phyloP scores from a whole-genome alignment of 2,797 vertebrate species.

The Chrosomus eos region DNA sequence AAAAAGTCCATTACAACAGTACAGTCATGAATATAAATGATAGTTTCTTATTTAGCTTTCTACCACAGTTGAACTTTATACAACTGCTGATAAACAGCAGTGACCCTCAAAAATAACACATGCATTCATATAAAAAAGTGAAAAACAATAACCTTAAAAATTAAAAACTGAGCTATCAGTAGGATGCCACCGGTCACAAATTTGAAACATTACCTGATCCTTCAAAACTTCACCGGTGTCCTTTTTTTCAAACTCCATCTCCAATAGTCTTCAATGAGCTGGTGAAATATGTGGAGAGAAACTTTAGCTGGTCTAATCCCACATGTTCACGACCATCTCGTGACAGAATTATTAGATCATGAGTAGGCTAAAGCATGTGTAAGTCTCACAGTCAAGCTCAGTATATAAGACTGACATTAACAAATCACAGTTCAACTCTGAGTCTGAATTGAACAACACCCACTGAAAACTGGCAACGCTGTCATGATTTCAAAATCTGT shows the following conservation, averaged over 20 bases:
- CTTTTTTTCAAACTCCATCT: slow-evolving; percentile 19
- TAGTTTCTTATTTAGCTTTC: neutral
- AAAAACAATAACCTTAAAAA: neutral
- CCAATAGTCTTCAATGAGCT: neutral
- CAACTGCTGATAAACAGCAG: neutral
- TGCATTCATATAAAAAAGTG: neutral
- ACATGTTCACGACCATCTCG: neutral
- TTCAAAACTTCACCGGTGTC: neutral
- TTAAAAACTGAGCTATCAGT: neutral
- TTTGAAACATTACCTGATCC: slow-evolving; percentile 7
- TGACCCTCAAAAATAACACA: neutral
- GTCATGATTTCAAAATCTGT: slow-evolving; percentile 10
- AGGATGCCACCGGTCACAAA: neutral
- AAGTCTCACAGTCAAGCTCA: neutral
- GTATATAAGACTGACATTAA: neutral
- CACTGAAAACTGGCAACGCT: neutral
- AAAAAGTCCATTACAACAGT: neutral
- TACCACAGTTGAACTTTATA: neutral
- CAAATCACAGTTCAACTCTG: neutral
- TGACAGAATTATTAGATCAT: slow-evolving; percentile 27
- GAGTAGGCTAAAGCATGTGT: neutral
- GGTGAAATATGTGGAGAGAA: slow-evolving; percentile 5
- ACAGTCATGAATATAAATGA: neutral
- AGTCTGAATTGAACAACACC: neutral
- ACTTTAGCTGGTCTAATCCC: slow-evolving; percentile 12